Conservation (phyloP, 2,113 vertebrate species). For the Thamnaconus septentrionalis region DNA sequence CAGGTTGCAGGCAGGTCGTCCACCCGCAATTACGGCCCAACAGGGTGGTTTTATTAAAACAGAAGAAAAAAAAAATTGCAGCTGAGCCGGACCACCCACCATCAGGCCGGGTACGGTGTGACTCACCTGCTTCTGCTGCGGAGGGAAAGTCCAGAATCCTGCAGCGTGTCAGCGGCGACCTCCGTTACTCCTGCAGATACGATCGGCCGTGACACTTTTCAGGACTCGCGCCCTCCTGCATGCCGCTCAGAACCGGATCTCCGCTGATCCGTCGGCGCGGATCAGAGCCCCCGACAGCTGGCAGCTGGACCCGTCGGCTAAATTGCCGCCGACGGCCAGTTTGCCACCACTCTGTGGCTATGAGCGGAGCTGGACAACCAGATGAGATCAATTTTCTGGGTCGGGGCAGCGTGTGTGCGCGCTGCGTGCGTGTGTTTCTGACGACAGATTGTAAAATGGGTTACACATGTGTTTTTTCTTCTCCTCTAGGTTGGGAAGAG, state of each 20-base stretch:
- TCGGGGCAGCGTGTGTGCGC: slow-evolving; percentile 37
- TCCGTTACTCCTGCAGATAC: slow-evolving; percentile 32
- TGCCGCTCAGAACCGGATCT: not conserved
- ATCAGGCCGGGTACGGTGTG: slow-evolving; percentile 4
- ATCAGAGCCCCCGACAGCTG: slow-evolving; percentile 39
- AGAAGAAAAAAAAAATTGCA: not conserved
- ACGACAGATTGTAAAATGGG: slow-evolving; percentile 67
- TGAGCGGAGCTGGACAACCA: slow-evolving; percentile 57
- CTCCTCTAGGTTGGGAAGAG: slow-evolving; percentile 24
- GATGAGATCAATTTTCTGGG: slow-evolving; percentile 67
- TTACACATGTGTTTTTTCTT: slow-evolving; percentile 58
- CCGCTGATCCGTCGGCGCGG: slow-evolving; percentile 11
- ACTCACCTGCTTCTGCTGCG: slow-evolving; percentile 49
- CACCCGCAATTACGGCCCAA: too few relatives aligned
- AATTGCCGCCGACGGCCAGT: slow-evolving; percentile 63
- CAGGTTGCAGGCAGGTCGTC: slow-evolving; percentile 29
- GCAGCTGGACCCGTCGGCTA: slow-evolving; percentile 41
- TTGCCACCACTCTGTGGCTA: slow-evolving; percentile 45
- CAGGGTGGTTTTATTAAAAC: not conserved
- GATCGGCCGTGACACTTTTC: slow-evolving; percentile 23
- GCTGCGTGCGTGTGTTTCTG: slow-evolving; percentile 39
- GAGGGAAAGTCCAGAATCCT: slow-evolving; percentile 22
- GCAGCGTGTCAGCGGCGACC: too few relatives aligned
- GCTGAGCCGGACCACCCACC: not conserved
- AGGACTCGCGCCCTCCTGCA: not conserved